Conservation (phyloP, 2,797 vertebrate species). For the Enteromius unitaeniatus region DNA sequence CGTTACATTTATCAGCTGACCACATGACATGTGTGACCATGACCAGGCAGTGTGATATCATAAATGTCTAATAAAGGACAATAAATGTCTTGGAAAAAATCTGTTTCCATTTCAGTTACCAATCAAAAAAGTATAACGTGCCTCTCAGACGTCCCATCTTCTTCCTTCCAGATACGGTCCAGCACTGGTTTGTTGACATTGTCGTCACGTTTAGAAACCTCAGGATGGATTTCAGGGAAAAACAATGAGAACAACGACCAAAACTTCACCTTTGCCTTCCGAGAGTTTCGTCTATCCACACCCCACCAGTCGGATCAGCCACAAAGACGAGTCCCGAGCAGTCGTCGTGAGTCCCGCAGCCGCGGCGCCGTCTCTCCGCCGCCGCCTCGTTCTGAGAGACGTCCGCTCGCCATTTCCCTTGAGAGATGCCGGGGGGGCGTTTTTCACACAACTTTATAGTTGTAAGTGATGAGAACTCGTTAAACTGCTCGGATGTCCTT, state of each 20-base stretch:
- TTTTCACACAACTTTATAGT: constrained; percentile 58
- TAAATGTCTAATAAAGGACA: background rate
- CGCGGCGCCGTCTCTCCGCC: constrained; percentile 24
- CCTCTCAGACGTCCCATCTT: background rate
- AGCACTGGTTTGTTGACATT: background rate
- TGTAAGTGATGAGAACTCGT: constrained; percentile 40
- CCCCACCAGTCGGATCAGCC: constrained; percentile 78
- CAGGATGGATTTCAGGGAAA: background rate
- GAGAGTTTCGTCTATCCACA: constrained; percentile 78
- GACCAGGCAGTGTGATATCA: background rate
- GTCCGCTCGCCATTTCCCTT: background rate
- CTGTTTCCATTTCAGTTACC: background rate
- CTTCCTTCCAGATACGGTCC: background rate
- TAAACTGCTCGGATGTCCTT: constrained; percentile 63
- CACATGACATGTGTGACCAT: background rate
- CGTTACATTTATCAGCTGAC: background rate
- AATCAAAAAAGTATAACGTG: background rate
- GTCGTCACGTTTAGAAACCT: background rate
- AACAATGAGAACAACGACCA: background rate
- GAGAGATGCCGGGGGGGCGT: constrained; percentile 37
- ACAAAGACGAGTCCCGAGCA: constrained; percentile 74
- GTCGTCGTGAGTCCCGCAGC: constrained; percentile 49
- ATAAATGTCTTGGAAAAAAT: background rate
- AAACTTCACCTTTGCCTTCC: constrained; percentile 63
- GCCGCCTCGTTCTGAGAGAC: constrained; percentile 22